Conservation (phyloP, 2,888 invertebrate genomes). For the Argynnis bischoffii region DNA sequence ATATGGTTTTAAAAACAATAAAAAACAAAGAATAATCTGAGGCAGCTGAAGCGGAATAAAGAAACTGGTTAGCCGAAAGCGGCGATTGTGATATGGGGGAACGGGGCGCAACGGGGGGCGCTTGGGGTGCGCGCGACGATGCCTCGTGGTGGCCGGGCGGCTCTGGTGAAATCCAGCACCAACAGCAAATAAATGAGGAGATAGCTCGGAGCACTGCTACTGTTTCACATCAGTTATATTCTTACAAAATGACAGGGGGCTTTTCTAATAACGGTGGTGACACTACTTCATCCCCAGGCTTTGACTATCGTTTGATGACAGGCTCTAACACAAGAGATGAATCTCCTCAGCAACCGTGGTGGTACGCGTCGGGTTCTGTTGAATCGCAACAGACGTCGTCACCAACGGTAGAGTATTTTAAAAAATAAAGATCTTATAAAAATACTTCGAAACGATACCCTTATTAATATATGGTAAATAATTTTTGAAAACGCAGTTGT, state of each 20-base stretch:
- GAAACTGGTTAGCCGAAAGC: slow-evolving; percentile 74
- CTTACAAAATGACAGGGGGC: slow-evolving; percentile 93
- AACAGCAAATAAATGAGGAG: slow-evolving; percentile 77
- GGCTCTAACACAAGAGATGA: slow-evolving; percentile 80
- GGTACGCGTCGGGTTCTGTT: slow-evolving; percentile 87
- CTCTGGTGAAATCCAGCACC: slow-evolving; percentile 77
- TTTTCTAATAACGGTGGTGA: slow-evolving; percentile 87
- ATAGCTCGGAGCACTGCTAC: slow-evolving; percentile 73
- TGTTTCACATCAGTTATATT: slow-evolving; percentile 88
- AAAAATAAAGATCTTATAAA: neutral
- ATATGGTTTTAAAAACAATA: slow-evolving; percentile 61
- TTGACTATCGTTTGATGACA: slow-evolving; percentile 88
- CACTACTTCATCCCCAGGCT: slow-evolving; percentile 84
- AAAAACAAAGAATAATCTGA: slow-evolving; percentile 55
- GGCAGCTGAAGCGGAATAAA: slow-evolving; percentile 61
- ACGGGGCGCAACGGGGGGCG: slow-evolving; percentile 80
- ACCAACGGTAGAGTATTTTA: slow-evolving; percentile 65
- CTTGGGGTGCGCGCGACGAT: slow-evolving; percentile 83
- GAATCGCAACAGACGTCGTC: slow-evolving; percentile 77
- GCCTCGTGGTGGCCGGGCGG: slow-evolving; percentile 80
- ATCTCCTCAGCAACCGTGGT: slow-evolving; percentile 83
- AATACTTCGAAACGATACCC: neutral
- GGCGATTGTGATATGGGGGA: slow-evolving; percentile 77
- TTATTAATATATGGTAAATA: neutral
- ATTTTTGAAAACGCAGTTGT: neutral